Evolutionary conservation across 2,113 vertebrate genomes (phyloP), one percentile per base, ranked within the genome.

Genomic region (Willisornis vidua): DNA sequence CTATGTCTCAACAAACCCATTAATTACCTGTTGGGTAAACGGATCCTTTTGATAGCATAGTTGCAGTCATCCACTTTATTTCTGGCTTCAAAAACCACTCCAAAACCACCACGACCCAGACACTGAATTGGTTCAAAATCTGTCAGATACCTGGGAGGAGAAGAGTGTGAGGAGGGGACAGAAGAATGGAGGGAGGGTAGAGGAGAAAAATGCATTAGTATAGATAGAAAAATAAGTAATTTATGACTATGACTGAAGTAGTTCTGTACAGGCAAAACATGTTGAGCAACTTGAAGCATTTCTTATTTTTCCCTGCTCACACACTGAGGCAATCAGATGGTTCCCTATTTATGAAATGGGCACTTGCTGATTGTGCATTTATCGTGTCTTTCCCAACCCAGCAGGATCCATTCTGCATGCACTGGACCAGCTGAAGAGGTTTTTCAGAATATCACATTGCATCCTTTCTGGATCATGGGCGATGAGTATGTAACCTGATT

Each of bases 1-100:
- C 49, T 83, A 6, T 19, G 18, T 89, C 72, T 54, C 45, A 29
- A 26, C 24, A 80, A 88, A 29, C 10, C 54, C 65, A 74, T 61
- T 63, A 31, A 39, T 92, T 98, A 99, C 99, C 99, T 99, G 97
- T 99, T 99, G 70, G 99, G 99, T 71, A 99, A 98, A 19, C 99
- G 99, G 94, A 99, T 99, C 92, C 99, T 98, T 97, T 99, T 99
- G 98, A 99, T 99, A 75, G 99, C 99, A 35, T 99, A 99, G 96
- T 99, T 98, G 97, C 99, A 99, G 97, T 99, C 99, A 29, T 99
- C 99, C 76, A 99, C 99, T 98, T 99, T 99, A 98, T 99, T 99
- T 92, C 97, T 99, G 68, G 99, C 99, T 98, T 99, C 99, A 97
- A 99, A 99, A 84, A 99, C 99, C 3, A 99, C 99, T 23, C 99